Percentiles rank a stretch among this genome's conserved stretches.
Conservation (phyloP, 2,888 invertebrate genomes). For the Gastrophysa polygoni region DNA sequence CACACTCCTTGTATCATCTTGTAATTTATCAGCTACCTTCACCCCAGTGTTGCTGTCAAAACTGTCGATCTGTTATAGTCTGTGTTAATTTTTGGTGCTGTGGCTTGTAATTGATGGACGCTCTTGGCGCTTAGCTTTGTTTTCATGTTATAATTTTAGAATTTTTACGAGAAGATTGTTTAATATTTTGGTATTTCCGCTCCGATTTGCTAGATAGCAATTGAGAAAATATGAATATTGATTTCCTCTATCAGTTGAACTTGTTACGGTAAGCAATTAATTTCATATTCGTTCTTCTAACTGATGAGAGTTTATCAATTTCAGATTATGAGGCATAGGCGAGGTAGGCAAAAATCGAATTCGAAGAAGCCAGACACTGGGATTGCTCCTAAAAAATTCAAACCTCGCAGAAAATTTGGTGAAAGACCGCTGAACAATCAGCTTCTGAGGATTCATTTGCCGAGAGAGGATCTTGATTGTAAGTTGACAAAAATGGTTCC, state of each 20-base stretch:
- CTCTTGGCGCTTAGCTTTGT: no score
- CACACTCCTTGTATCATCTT: no score
- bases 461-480: not conserved
- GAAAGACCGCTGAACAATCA: not conserved
- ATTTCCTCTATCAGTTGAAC: conserved; percentile 7
- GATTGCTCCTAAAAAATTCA: not conserved
- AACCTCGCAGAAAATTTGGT: not conserved
- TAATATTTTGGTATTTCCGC: not conserved
- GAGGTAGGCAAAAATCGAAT: not conserved
- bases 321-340: not conserved
- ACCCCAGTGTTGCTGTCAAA: no score
- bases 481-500: not conserved
- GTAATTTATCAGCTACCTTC: no score
- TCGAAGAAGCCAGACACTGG: not conserved
- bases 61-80: no score
- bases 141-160: no score
- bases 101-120: no score
- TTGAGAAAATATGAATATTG: conserved; percentile 10
- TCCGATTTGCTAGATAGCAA: conserved; percentile 1
- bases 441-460: not conserved
- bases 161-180: not conserved
- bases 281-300: no score
- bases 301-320: not conserved
- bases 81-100: no score
- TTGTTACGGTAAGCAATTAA: conserved; percentile 7